Percentiles rank a stretch among this genome's conserved stretches.
These are phyloP conservation scores for Brachionichthys hirsutus DNA, from an alignment of 2,113 vertebrate species.

Conservation along the genomic window DNA sequence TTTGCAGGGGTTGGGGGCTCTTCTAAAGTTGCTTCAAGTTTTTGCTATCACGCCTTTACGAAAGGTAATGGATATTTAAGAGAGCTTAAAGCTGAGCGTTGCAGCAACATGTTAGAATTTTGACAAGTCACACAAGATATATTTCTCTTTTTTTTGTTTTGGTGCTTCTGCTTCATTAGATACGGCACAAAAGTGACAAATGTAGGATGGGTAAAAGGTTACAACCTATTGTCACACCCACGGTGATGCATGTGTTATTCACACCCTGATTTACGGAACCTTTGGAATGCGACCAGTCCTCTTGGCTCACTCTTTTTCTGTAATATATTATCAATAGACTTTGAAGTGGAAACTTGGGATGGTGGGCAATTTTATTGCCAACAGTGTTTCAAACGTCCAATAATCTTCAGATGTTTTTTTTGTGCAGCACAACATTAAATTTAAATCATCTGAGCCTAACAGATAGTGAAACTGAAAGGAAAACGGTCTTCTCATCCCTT, in stretches of 20 bases:
- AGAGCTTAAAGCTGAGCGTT: slow-evolving; percentile 48
- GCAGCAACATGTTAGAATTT: slow-evolving; percentile 44
- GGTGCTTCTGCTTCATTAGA: slow-evolving; percentile 49
- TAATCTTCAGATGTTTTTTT: too few relatives aligned
- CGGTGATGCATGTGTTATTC: slow-evolving; percentile 18
- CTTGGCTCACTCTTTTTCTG: slow-evolving; percentile 16
- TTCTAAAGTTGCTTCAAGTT: slow-evolving; percentile 44
- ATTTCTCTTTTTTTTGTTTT: slow-evolving; percentile 22
- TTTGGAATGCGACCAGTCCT: slow-evolving; percentile 23
- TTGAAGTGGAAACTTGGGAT: slow-evolving; percentile 3
- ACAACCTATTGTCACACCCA: slow-evolving; percentile 21
- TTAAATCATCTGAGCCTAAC: slow-evolving; percentile 13
- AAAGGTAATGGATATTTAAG: slow-evolving; percentile 57
- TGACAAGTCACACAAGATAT: slow-evolving; percentile 58
- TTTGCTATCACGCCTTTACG: slow-evolving; percentile 45
- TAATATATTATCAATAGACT: slow-evolving; percentile 44
- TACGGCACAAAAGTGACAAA: slow-evolving; percentile 47
- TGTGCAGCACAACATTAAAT: slow-evolving; percentile 23
- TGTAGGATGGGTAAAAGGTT: slow-evolving; percentile 35
- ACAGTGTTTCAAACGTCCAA: slow-evolving; percentile 1
- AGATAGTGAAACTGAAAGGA: too few relatives aligned
- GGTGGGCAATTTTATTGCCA: slow-evolving; percentile 10
- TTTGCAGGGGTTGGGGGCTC: slow-evolving; percentile 20
- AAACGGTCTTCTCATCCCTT: too few relatives aligned
- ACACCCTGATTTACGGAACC: slow-evolving; percentile 17